Evolutionary conservation across 2,113 vertebrate genomes (phyloP).

Genomic region (Pycnonotus jocosus): DNA sequence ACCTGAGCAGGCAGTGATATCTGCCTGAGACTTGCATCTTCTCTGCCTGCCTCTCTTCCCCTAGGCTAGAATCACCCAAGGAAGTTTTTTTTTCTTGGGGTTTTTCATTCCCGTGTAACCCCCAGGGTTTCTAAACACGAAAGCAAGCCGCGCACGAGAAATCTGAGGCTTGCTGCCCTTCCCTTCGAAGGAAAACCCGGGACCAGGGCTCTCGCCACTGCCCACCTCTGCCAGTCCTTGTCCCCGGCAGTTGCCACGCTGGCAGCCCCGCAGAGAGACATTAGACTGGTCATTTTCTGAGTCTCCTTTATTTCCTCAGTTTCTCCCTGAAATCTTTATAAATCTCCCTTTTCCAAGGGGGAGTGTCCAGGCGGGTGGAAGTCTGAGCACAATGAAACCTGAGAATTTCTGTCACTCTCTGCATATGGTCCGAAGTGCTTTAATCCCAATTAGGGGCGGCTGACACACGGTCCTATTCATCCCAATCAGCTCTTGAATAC

Average conservation of each 20-base stretch:
- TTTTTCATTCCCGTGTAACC: not conserved
- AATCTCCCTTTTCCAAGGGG: constrained; percentile 56
- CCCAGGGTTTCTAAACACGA: not conserved
- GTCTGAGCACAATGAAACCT: constrained; percentile 87
- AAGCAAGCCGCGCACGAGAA: not conserved
- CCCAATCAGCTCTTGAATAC: constrained; percentile 88
- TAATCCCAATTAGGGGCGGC: constrained; percentile 99
- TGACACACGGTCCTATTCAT: constrained; percentile 99
- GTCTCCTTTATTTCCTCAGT: constrained; percentile 64
- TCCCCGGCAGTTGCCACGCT: not conserved
- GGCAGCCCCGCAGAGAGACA: constrained; percentile 16
- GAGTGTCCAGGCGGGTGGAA: constrained; percentile 83
- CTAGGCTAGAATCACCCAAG: not conserved
- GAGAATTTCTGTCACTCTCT: constrained; percentile 94
- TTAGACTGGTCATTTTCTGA: constrained; percentile 41
- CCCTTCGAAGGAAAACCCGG: not conserved
- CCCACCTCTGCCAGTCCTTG: not conserved
- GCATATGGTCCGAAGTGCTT: constrained; percentile 97
- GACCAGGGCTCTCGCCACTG: not conserved
- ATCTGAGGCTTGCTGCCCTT: not conserved
- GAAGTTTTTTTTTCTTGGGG: not conserved
- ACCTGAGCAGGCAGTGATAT: not conserved
- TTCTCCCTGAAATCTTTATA: constrained; percentile 64
- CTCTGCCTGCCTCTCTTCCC: not conserved
- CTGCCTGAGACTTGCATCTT: not conserved